Percentiles rank a stretch among this genome's conserved stretches.
phyloP scores from a whole-genome alignment of 2,797 vertebrate genomes.

The Coracias cyanogaster region DNA sequence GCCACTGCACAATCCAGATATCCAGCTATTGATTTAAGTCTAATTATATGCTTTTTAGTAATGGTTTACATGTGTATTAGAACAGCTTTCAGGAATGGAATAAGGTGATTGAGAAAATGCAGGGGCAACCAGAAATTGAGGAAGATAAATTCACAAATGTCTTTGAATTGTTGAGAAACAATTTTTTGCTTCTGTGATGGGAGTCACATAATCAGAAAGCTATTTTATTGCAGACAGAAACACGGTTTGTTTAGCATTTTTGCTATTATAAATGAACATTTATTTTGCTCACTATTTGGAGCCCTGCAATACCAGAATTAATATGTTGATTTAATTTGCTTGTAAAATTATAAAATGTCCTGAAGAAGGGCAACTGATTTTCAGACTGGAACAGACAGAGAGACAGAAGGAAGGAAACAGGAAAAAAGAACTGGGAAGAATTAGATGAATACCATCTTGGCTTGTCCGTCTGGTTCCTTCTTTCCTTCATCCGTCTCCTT shows the following conservation, averaged over 20 bases:
- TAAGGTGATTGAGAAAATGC: slow-evolving; percentile 24
- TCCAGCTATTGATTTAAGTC: slow-evolving; percentile 77
- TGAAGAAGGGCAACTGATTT: background rate
- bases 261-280: background rate
- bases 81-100: slow-evolving; percentile 52
- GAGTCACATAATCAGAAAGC: background rate
- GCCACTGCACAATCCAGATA: slow-evolving; percentile 73
- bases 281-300: background rate
- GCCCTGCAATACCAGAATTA: background rate
- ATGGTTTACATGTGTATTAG: slow-evolving; percentile 72
- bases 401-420: slow-evolving; percentile 12
- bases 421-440: background rate
- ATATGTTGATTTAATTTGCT: background rate
- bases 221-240: background rate
- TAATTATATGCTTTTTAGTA: slow-evolving; percentile 80
- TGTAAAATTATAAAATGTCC: background rate
- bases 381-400: background rate
- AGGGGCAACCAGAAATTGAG: background rate
- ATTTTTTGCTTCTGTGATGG: background rate
- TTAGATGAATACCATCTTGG: slow-evolving; percentile 1
- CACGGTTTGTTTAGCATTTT: background rate
- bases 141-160: background rate
- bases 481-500: background rate
- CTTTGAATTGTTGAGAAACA: background rate
- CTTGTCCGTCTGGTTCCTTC: slow-evolving; percentile 5